Evolutionary conservation across 2,113 vertebrate species (phyloP).

Genomic region (Corythaixoides concolor): DNA sequence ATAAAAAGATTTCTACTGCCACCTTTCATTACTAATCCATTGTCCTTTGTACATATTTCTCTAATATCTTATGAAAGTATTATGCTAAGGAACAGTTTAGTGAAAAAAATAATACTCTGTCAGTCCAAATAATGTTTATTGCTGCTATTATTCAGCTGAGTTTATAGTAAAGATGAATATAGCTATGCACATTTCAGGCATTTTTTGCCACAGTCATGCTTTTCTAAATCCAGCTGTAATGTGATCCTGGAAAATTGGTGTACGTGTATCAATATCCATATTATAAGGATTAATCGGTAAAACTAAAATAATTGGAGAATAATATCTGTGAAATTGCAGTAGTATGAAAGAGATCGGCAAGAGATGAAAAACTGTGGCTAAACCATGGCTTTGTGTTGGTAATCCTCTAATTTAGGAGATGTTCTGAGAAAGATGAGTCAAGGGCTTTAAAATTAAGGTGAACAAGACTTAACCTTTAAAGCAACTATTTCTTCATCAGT

Average conservation of each 20-base stretch:
- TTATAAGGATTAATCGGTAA: neutral
- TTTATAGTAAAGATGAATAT: neutral
- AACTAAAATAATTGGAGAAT: constrained; percentile 20
- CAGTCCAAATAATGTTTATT: neutral
- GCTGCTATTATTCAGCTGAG: neutral
- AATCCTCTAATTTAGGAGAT: constrained; percentile 12
- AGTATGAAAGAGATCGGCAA: neutral
- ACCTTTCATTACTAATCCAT: neutral
- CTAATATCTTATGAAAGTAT: neutral
- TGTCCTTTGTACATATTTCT: neutral
- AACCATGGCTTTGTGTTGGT: neutral
- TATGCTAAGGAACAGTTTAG: neutral
- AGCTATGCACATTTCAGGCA: neutral
- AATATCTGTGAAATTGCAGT: constrained; percentile 9
- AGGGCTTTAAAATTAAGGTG: constrained; percentile 20
- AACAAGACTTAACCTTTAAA: neutral
- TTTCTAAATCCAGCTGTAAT: neutral
- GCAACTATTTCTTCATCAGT: constrained; percentile 23
- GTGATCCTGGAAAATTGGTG: neutral
- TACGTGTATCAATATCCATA: neutral
- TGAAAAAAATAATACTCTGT: neutral
- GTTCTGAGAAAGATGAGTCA: constrained; percentile 46
- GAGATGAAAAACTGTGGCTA: constrained; percentile 33
- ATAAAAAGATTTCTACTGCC: neutral
- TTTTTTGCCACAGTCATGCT: neutral